A percentile compares a stretch with the other conserved stretches of the same genome.
Evolutionary conservation across 2,113 vertebrate species (phyloP).

Genomic region (Pungitius pungitius): DNA sequence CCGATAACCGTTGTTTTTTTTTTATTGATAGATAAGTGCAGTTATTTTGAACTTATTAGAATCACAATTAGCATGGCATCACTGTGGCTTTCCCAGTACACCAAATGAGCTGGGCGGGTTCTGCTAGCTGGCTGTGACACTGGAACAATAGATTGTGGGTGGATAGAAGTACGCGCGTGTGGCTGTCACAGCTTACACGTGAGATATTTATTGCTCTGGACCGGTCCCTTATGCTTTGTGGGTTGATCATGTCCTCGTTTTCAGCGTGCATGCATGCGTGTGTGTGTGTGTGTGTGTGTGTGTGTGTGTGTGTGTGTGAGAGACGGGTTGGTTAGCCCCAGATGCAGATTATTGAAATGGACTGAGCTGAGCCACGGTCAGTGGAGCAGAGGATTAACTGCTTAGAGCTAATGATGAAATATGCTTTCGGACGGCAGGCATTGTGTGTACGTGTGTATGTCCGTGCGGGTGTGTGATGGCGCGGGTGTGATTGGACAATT

Average conservation of each 20-base stretch:
- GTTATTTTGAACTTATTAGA: neutral
- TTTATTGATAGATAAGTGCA: constrained; percentile 1
- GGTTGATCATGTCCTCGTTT: constrained; percentile 60
- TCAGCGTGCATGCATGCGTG: constrained; percentile 15
- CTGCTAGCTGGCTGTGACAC: constrained; percentile 21
- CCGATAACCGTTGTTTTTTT: neutral
- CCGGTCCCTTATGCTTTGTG: constrained; percentile 62
- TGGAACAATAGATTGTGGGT: constrained; percentile 35
- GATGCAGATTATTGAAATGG: constrained; percentile 84
- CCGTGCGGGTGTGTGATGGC: neutral
- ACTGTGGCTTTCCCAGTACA: neutral
- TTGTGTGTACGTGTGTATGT: constrained; percentile 29
- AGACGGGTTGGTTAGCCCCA: constrained; percentile 68
- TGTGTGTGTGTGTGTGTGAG: neutral
- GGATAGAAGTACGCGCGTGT: constrained; percentile 21
- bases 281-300: neutral
- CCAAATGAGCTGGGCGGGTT: constrained; percentile 11
- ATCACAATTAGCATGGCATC: constrained; percentile 3
- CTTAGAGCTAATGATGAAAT: constrained; percentile 85
- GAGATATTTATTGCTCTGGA: constrained; percentile 63
- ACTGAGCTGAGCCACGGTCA: constrained; percentile 73
- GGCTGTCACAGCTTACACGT: constrained; percentile 37
- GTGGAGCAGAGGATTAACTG: constrained; percentile 85
- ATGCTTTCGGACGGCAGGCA: constrained; percentile 69
- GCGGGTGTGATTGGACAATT: constrained; percentile 18